Evolutionary conservation across 2,888 invertebrate species (phyloP).

Genomic region (Herminia tarsipennalis): DNA sequence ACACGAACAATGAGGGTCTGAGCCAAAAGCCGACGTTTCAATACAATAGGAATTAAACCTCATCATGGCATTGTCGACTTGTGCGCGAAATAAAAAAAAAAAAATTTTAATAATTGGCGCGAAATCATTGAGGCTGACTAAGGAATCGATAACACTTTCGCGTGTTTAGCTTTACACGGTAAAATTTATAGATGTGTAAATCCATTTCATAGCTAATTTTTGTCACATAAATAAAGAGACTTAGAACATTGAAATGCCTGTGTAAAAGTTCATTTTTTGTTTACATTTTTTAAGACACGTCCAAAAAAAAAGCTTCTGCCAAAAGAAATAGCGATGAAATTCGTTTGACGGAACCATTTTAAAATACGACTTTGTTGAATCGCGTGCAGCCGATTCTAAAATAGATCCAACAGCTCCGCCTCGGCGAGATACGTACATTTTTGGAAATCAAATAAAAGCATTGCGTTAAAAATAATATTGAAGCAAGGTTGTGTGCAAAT

Average conservation of each 20-base stretch:
- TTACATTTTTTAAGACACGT: slow-evolving; percentile 35
- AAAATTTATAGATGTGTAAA: slow-evolving; percentile 41
- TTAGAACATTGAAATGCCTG: slow-evolving; percentile 42
- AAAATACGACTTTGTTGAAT: slow-evolving; percentile 69
- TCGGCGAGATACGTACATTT: slow-evolving; percentile 80
- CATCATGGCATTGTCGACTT: too few species aligned
- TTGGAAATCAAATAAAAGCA: slow-evolving; percentile 82
- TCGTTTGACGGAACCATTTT: slow-evolving; percentile 53
- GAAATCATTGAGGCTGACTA: neutral
- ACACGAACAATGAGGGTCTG: slow-evolving; percentile 49
- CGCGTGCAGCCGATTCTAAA: slow-evolving; percentile 64
- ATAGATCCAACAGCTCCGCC: slow-evolving; percentile 74
- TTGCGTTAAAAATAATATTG: slow-evolving; percentile 69
- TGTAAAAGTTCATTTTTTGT: slow-evolving; percentile 45
- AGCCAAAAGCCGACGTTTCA: slow-evolving; percentile 48
- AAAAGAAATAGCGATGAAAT: slow-evolving; percentile 57
- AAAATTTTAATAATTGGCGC: neutral
- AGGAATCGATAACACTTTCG: slow-evolving; percentile 10
- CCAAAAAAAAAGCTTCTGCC: slow-evolving; percentile 47
- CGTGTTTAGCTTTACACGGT: slow-evolving; percentile 16
- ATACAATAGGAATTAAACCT: slow-evolving; percentile 12
- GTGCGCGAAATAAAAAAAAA: too few species aligned
- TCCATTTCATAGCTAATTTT: slow-evolving; percentile 44
- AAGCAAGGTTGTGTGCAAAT: slow-evolving; percentile 72
- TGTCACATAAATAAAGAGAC: slow-evolving; percentile 50